phyloP scores from a whole-genome alignment of 2,113 vertebrate species.

The Larimichthys crocea region DNA sequence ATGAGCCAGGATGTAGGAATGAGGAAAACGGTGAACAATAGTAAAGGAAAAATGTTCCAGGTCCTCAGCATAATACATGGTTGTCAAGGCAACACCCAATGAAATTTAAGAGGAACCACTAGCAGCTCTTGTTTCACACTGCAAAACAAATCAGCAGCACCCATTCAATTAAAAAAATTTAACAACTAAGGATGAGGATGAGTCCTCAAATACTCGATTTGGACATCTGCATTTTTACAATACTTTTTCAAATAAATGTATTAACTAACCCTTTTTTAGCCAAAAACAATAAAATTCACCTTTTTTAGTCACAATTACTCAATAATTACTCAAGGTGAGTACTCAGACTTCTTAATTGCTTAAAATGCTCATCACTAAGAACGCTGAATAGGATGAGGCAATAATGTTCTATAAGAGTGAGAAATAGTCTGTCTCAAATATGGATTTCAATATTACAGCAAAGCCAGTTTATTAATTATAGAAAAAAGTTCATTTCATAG shows the following conservation, averaged over 20 bases:
- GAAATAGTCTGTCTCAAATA: conserved; percentile 5
- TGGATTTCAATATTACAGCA: conserved; percentile 1
- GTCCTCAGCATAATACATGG: conserved; percentile 31
- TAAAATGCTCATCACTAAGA: too few relatives aligned
- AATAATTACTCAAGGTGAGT: too few relatives aligned
- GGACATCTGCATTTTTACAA: too few relatives aligned
- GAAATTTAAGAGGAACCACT: conserved; percentile 23
- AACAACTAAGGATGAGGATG: too few relatives aligned
- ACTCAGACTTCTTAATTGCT: too few relatives aligned
- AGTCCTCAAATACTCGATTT: too few relatives aligned
- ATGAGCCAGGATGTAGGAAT: conserved; percentile 53
- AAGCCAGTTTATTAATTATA: conserved; percentile 1
- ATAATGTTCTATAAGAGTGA: neutral
- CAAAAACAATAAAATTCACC: too few relatives aligned
- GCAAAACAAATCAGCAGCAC: neutral
- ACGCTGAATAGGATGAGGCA: too few relatives aligned
- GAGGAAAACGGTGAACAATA: conserved; percentile 45
- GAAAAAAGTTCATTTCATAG: conserved; percentile 1
- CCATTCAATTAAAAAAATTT: conserved; percentile 7
- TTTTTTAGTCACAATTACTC: too few relatives aligned
- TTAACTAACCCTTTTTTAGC: too few relatives aligned
- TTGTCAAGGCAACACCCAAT: conserved; percentile 49
- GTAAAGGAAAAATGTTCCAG: conserved; percentile 11
- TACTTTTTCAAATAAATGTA: too few relatives aligned
- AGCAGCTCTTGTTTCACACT: neutral